Conservation (phyloP, 2,797 vertebrate genomes). For the Channa striata region DNA sequence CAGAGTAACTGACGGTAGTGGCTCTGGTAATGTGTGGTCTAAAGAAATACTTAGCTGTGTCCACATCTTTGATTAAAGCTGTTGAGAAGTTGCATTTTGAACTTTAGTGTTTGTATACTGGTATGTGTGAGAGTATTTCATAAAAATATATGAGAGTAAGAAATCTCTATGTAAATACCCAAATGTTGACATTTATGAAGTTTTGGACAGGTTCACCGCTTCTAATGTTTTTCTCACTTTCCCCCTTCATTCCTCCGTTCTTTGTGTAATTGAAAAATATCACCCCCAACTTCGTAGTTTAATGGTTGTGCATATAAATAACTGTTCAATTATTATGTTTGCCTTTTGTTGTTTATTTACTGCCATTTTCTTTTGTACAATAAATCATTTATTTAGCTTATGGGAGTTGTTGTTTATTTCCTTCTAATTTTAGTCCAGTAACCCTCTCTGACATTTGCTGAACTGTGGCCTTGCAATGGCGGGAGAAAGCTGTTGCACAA, state of each 20-base stretch:
- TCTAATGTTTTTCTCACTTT: conserved; percentile 79
- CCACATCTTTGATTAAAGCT: conserved; percentile 73
- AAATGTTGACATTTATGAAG: conserved; percentile 83
- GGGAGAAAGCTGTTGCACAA: no score
- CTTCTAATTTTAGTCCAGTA: background rate
- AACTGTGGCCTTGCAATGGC: no score
- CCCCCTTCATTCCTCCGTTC: conserved; percentile 78
- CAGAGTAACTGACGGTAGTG: conserved; percentile 78
- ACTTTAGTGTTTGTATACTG: conserved; percentile 81
- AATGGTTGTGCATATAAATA: conserved; percentile 87
- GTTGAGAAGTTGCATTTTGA: conserved; percentile 75
- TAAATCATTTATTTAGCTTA: conserved; percentile 93
- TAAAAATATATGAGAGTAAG: conserved; percentile 82
- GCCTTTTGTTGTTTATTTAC: conserved; percentile 85
- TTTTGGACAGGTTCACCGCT: conserved; percentile 87
- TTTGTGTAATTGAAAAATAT: conserved; percentile 84
- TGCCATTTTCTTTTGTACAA: conserved; percentile 92
- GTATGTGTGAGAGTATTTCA: conserved; percentile 83
- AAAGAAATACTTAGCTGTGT: conserved; percentile 75
- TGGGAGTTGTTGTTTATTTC: conserved; percentile 52
- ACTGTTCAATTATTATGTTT: conserved; percentile 84
- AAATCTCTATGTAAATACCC: conserved; percentile 85
- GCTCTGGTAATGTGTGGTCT: conserved; percentile 76
- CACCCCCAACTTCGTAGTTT: conserved; percentile 87
- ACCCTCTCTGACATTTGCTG: background rate